Evolutionary conservation across 2,888 invertebrate species (phyloP), one percentile per base, ranked within the genome.

Genomic region (Atethmia centrago): DNA sequence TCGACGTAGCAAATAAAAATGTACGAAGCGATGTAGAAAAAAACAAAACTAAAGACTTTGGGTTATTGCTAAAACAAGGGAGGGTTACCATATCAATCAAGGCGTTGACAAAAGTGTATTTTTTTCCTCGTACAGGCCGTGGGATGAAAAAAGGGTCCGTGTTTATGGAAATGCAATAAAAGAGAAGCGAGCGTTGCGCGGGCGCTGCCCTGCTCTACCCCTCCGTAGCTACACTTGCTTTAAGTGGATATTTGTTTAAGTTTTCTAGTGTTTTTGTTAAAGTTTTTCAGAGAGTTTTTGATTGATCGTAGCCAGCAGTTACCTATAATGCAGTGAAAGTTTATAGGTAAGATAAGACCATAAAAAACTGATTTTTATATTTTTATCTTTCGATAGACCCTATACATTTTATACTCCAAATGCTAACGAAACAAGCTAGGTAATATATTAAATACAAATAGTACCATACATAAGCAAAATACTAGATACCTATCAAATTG

Each of bases 51-150:
- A 90, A 91, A 89, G 91, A 88, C 91, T 92, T 80, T 91, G 93
- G 95, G 94, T 93, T 95, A 95, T 94, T 95, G 95, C 95, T 96
- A 96, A 96, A 96, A 96, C 96, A 96, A 96, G 95, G 94, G 91
- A 95, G 93, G 94, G 94, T 95, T 94, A 92, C 94, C 94, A 91
- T 95, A 96, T 96, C 96, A 95, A 96, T 95, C 95, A 96, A 95
- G 92, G 93, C 94, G 95, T 94, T 95, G 95, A 95, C 95, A 96
- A 95, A 95, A 94, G 93, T 92, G 87, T 89, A 87, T 87, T 92
- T 95, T 95, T 95, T 95, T 94, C 88, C 85, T 88, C 87, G 84
- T 85, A 88, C 87, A 81, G 88, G 85, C 89, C 91, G 92, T 93
- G 93, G 91, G 91, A 93, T 92, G 90, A 94, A 94, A 95, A 95